Percentiles rank a stretch among this genome's conserved stretches.
Evolutionary conservation across 1,140 invertebrate species (phyloP).

Genomic region (Achroia grisella): DNA sequence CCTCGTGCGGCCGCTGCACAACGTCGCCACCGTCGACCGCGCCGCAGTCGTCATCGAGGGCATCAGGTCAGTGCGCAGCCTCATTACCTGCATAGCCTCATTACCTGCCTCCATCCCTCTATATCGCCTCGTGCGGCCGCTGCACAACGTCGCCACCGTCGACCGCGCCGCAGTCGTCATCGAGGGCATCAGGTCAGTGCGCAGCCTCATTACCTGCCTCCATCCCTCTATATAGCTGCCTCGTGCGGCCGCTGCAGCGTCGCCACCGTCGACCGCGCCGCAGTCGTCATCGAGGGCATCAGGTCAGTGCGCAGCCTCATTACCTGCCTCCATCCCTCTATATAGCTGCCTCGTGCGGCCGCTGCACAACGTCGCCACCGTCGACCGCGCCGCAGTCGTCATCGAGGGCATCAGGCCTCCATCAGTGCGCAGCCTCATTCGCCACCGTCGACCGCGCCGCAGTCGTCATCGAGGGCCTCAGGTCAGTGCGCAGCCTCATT

Average conservation of each 20-base stretch:
- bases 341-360: constrained; percentile 91
- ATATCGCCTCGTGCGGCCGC: constrained; percentile 90
- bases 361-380: constrained; percentile 92
- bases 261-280: constrained; percentile 90
- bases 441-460: constrained; percentile 89
- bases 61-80: constrained; percentile 80
- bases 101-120: no score
- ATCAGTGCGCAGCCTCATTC: no score
- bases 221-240: no score
- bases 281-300: constrained; percentile 95
- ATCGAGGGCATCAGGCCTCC: constrained; percentile 95
- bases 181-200: constrained; percentile 89
- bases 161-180: constrained; percentile 92
- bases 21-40: constrained; percentile 92
- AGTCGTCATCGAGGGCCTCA: constrained; percentile 94
- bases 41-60: constrained; percentile 97
- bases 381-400: constrained; percentile 90
- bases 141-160: constrained; percentile 93
- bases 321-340: no score
- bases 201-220: no score
- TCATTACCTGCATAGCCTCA: no score
- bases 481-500: no score
- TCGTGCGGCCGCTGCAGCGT: constrained; percentile 85
- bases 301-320: no score
- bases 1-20: constrained; percentile 88